These are phyloP conservation scores for Steatornis caripensis DNA, from an alignment of 2,113 vertebrate species.

Conservation along the genomic window DNA sequence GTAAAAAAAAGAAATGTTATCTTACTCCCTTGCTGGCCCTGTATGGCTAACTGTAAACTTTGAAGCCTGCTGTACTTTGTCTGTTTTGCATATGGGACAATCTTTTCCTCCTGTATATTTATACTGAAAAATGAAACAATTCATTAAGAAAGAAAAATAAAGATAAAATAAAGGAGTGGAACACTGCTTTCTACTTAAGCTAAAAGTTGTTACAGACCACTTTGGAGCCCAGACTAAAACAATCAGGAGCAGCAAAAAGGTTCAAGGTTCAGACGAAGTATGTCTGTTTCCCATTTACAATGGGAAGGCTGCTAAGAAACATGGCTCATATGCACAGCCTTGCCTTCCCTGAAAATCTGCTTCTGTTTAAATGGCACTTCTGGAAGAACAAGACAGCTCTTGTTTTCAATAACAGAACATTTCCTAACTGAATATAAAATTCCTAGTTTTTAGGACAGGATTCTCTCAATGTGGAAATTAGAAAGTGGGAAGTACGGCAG, in stretches of 20 bases:
- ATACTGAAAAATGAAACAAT: constrained; percentile 22
- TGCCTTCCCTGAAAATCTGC: constrained; percentile 10
- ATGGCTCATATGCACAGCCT: background rate
- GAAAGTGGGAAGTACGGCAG: background rate
- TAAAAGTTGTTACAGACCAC: background rate
- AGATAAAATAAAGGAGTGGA: background rate
- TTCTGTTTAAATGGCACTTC: constrained; percentile 34
- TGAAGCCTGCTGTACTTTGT: background rate
- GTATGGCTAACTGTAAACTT: background rate
- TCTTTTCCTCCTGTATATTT: constrained; percentile 14
- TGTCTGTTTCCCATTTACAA: constrained; percentile 33
- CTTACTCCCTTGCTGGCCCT: background rate
- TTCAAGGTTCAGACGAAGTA: background rate
- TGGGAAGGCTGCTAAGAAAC: background rate
- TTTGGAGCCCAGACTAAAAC: background rate
- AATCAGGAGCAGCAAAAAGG: background rate
- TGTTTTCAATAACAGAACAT: background rate
- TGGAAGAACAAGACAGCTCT: background rate
- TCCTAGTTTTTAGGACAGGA: background rate
- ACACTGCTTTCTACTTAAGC: background rate
- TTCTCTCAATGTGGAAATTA: background rate
- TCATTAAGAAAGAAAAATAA: constrained; percentile 25
- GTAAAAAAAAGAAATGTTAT: background rate
- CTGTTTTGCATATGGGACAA: background rate
- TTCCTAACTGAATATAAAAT: background rate